Evolutionary conservation across 2,797 vertebrate genomes (phyloP).

Genomic region (Orientallactaga sibirica): DNA sequence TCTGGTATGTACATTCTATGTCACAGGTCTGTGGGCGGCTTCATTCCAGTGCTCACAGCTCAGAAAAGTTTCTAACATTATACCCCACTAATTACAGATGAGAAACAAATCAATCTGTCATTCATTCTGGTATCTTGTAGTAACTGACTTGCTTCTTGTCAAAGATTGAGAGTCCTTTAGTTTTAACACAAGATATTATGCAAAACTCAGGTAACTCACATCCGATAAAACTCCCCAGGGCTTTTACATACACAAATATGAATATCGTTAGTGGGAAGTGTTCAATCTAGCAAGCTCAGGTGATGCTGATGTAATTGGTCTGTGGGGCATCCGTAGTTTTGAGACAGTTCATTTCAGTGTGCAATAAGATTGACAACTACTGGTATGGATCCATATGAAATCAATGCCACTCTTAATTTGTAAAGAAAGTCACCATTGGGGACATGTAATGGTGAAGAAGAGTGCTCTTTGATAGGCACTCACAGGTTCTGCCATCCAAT

Average conservation of each 20-base stretch:
- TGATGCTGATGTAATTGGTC: neutral
- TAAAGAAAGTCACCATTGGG: neutral
- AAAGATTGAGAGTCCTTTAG: slow-evolving; percentile 19
- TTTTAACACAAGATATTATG: slow-evolving; percentile 17
- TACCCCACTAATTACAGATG: slow-evolving; percentile 66
- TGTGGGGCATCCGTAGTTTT: neutral
- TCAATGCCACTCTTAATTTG: neutral
- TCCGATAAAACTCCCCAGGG: neutral
- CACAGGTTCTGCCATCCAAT: neutral
- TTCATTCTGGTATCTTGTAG: slow-evolving; percentile 39
- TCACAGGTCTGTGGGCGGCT: slow-evolving; percentile 33
- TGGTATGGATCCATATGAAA: neutral
- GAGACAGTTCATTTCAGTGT: neutral
- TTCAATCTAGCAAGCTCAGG: neutral
- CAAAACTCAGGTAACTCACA: neutral
- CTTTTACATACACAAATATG: neutral
- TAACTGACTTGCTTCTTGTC: slow-evolving; percentile 38
- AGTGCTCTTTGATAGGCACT: neutral
- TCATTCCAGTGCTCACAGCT: slow-evolving; percentile 30
- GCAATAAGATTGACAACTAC: neutral
- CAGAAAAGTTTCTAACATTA: slow-evolving; percentile 21
- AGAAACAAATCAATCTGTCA: slow-evolving; percentile 47
- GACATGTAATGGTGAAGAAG: neutral
- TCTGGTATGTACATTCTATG: slow-evolving; percentile 18
- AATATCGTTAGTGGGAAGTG: neutral